Conservation (phyloP, 2,113 vertebrate genomes). For the Sigmodon hispidus region DNA sequence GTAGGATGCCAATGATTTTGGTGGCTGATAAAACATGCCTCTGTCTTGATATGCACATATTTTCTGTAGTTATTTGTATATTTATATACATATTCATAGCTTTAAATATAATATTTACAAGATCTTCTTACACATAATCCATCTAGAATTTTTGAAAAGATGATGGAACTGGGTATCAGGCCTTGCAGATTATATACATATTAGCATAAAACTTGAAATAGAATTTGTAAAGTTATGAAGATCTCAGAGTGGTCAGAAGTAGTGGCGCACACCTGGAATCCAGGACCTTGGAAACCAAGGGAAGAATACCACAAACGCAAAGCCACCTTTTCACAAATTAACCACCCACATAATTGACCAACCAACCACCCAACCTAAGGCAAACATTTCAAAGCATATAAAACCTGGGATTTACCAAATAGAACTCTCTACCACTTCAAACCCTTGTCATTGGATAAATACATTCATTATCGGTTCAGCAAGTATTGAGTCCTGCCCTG, state of each 20-base stretch:
- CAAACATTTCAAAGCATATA: background rate
- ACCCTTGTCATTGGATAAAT: background rate
- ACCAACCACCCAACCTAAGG: background rate
- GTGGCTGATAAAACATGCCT: background rate
- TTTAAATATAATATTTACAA: background rate
- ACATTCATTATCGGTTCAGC: background rate
- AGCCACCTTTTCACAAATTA: background rate
- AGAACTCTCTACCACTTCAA: background rate
- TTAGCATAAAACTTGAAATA: background rate
- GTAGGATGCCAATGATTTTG: background rate
- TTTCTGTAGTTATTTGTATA: background rate
- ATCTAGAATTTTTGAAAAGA: background rate
- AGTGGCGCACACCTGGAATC: background rate
- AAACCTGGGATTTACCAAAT: background rate
- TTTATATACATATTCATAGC: background rate
- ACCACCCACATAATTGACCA: background rate
- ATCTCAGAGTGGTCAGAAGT: background rate
- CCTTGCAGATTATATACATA: background rate
- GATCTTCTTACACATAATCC: background rate
- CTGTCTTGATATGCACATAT: background rate
- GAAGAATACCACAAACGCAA: background rate
- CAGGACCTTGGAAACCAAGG: background rate
- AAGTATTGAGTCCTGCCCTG: background rate
- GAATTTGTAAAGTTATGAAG: background rate
- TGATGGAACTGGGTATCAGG: background rate